Base-by-base conservation (phyloP, 2,888 invertebrate genomes). In the Ormyrus labotus region DNA sequence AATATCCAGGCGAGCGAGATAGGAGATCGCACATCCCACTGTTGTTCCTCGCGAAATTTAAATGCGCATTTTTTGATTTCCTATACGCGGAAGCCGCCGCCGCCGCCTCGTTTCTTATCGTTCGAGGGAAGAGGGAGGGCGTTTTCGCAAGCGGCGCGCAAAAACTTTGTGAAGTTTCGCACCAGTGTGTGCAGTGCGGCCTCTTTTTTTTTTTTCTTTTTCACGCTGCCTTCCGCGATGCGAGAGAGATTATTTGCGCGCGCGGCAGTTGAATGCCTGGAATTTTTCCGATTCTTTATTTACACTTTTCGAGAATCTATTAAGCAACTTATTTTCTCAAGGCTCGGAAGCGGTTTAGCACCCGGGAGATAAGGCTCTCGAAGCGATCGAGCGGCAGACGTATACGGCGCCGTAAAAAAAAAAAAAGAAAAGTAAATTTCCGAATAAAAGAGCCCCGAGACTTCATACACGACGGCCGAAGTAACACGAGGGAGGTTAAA, bases 101-200 rank as follows among this genome's bases (percentile, higher is more conserved):
- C 19, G 34, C 11, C 6, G 19, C 50, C 50, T 1, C 19, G 61
- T 63, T 63, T 55, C 53, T 73, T 73, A 64, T 73, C 73, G 19
- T 53, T n/a, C 47, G 6, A 61, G 34, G 13, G 58, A 58, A 51
- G 51, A 53, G 53, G 11, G 11, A 19, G 19, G 48, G 64, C n/a
- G 48, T 60, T 67, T 60, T 67, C 68, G 34, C 68, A 9, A 3
- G 5, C 6, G 48, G 6, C 8, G 48, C 47, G 57, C 48, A 71
- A 67, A 61, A 72, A 68, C 67, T 55, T 68, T 61, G 67, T 45
- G 60, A 72, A 72, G 72, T 78, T 78, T 72, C 78, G 47, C 72
- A 78, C 72, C 53, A 19, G 19, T 19, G 13, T 13, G 13, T 13
- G 13, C 13, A 13, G 13, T 13, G 13, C 13, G 13, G 13, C 8